phyloP scores from a whole-genome alignment of 1,140 invertebrate species.

The Gerris buenoi region DNA sequence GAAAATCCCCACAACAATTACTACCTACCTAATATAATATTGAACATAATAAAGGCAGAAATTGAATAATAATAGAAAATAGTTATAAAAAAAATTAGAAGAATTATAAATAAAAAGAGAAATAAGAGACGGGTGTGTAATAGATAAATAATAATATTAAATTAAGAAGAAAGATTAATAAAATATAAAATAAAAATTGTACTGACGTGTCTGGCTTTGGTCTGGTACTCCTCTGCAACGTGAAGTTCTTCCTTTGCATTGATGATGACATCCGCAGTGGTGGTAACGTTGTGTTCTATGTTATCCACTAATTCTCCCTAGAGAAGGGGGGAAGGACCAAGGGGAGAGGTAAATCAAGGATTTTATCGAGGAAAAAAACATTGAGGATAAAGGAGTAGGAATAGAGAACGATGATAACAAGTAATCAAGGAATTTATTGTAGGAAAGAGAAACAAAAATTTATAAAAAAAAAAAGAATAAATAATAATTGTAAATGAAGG shows the following conservation, averaged over 20 bases:
- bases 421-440: too few species aligned
- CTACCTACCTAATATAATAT: too few species aligned
- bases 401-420: conserved; percentile 5
- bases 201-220: conserved; percentile 78
- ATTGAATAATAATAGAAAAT: too few species aligned
- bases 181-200: too few species aligned
- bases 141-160: too few species aligned
- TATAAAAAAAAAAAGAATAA: neutral
- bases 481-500: neutral
- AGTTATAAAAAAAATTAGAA: too few species aligned
- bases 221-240: conserved; percentile 65
- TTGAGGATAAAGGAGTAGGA: conserved; percentile 12
- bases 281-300: conserved; percentile 79
- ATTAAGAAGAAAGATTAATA: too few species aligned
- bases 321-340: neutral
- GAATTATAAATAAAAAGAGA: too few species aligned
- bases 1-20: too few species aligned
- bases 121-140: too few species aligned
- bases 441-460: too few species aligned
- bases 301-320: conserved; percentile 84
- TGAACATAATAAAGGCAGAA: too few species aligned
- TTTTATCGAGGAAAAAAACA: conserved; percentile 17
- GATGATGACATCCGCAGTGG: conserved; percentile 63
- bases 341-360: neutral
- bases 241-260: conserved; percentile 59